Percentiles rank a stretch among this genome's conserved stretches.
Conservation (phyloP, 2,888 invertebrate genomes). For the Hirtodrosophila duncani region DNA sequence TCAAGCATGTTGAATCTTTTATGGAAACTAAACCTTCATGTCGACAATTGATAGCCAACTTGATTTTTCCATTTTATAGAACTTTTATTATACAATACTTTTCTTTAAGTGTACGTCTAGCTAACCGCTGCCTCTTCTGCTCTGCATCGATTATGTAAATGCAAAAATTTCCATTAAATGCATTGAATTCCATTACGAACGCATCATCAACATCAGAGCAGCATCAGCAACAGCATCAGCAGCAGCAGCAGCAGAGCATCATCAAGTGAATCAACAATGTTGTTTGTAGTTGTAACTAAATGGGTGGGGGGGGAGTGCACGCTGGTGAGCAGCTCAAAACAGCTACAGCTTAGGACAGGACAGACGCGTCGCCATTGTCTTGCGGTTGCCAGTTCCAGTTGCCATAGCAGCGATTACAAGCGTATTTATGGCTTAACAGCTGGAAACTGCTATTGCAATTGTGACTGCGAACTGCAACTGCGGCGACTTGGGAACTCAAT, state of each 20-base stretch:
- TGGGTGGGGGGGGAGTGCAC: not conserved
- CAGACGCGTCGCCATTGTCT: slow-evolving; percentile 42
- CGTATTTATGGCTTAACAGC: not conserved
- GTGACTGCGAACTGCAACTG: not conserved
- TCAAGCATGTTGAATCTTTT: too few relatives aligned
- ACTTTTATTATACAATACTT: not conserved
- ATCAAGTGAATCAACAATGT: not conserved
- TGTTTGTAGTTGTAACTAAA: not conserved
- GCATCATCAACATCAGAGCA: slow-evolving; percentile 31
- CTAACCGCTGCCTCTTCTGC: slow-evolving; percentile 16
- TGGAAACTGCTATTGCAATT: not conserved
- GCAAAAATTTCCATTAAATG: slow-evolving; percentile 72
- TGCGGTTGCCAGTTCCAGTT: slow-evolving; percentile 32
- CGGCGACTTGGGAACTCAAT: slow-evolving; percentile 1
- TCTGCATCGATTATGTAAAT: slow-evolving; percentile 68
- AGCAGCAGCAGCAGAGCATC: not conserved
- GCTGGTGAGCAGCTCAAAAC: slow-evolving; percentile 4
- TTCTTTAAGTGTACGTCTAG: not conserved
- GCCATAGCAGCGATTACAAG: slow-evolving; percentile 3
- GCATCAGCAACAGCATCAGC: not conserved
- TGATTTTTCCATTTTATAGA: too few relatives aligned
- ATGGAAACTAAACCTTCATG: too few relatives aligned
- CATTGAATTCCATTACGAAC: slow-evolving; percentile 68
- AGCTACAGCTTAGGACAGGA: slow-evolving; percentile 21
- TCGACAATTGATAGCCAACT: too few relatives aligned